Base-by-base conservation (phyloP, 2,888 invertebrate genomes). In the Villa cingulata region DNA sequence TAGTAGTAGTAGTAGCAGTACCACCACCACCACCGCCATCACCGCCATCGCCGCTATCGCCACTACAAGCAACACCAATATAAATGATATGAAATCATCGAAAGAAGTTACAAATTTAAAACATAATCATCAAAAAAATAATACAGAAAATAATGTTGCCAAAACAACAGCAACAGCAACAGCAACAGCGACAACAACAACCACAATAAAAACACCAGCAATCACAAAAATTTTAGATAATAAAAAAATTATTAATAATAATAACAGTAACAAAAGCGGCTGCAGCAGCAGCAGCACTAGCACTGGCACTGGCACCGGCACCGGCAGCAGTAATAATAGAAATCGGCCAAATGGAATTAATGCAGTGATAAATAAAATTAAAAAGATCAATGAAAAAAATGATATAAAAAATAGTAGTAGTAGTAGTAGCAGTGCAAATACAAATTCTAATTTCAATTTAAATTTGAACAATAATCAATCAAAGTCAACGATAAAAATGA, bases 1-100 rank as follows among this genome's bases (percentile, higher is more conserved):
- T n/a, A n/a, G n/a, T 37, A 7, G 48, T 49, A 29, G 32, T 45
- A 32, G 49, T 51, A 9, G 51, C 53, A 17, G 17, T n/a, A 10
- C 39, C 16, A 16, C 17, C 9, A 1, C 15, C 37, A 16, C 41
- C 44, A 36, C 40, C 37, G 6, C 38, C 42, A 29, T 29, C 42
- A 27, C 18, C 47, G 14, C 23, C 40, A 19, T 29, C 41, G 15
- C n/a, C 43, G 7, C 14, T 38, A 14, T 9, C 10, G 14, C 17
- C 12, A n/a, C 39, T n/a, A 10, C 39, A 14, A 16, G 10, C 10
- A 38, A 14, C 9, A 17, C 10, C 39, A 38, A n/a, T n/a, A n/a
- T n/a, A n/a, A n/a, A n/a, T n/a, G n/a, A n/a, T n/a, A n/a, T n/a
- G n/a, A n/a, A n/a, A n/a, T n/a, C n/a, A n/a, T n/a, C n/a, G n/a